phyloP scores from a whole-genome alignment of 2,797 vertebrate genomes.

The Varecia variegata region DNA sequence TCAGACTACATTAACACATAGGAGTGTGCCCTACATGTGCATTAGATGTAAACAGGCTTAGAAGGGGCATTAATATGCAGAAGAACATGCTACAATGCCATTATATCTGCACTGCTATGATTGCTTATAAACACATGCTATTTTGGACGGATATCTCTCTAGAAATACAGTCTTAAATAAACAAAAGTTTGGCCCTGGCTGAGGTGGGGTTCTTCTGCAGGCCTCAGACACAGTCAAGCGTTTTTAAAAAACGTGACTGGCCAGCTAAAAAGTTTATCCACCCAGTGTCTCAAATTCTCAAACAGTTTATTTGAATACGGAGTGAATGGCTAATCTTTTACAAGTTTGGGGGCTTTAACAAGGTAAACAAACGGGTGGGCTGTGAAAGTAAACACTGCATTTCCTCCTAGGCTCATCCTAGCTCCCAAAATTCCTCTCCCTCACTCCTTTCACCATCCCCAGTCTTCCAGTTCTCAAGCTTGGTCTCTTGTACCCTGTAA shows the following conservation, averaged over 20 bases:
- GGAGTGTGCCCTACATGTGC: background rate
- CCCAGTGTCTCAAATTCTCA: constrained; percentile 79
- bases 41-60: background rate
- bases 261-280: constrained; percentile 77
- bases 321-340: constrained; percentile 79
- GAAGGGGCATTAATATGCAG: background rate
- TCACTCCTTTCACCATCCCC: background rate
- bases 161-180: constrained; percentile 62
- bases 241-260: constrained; percentile 72
- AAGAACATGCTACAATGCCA: background rate
- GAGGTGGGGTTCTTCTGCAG: constrained; percentile 69
- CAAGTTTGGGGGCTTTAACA: constrained; percentile 75
- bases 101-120: background rate
- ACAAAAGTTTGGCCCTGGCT: constrained; percentile 53
- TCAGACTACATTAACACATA: constrained; percentile 30
- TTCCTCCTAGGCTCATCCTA: constrained; percentile 45
- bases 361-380: constrained; percentile 68
- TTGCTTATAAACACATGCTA: constrained; percentile 36
- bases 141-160: constrained; percentile 40
- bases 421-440: constrained; percentile 26
- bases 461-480: constrained; percentile 45
- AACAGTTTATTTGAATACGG: constrained; percentile 77
- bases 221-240: constrained; percentile 67
- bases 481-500: constrained; percentile 73
- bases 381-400: constrained; percentile 68